A percentile compares a stretch with the other conserved stretches of the same genome.
Evolutionary conservation across 2,797 vertebrate species (phyloP).

Genomic region (Hafferia zeledoni): DNA sequence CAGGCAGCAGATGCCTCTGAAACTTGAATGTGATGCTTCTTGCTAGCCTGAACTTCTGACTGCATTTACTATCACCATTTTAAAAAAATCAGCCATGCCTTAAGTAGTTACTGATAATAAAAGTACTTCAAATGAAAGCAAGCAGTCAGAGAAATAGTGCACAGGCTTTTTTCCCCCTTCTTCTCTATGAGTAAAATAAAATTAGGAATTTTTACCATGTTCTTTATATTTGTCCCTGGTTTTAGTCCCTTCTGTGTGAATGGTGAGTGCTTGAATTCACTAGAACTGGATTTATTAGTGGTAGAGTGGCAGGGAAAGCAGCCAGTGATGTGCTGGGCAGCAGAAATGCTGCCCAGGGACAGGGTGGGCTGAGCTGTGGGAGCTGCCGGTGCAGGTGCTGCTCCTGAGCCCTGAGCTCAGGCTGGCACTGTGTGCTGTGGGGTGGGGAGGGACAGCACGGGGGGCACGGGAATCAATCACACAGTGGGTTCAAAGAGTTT

Average conservation of each 20-base stretch:
- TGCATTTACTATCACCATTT: not conserved
- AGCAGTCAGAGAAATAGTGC: not conserved
- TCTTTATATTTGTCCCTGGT: not conserved
- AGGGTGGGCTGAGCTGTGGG: not conserved
- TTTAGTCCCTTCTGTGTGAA: not conserved
- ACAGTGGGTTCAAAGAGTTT: accelerated
- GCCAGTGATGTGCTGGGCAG: accelerated
- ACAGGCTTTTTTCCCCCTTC: not conserved
- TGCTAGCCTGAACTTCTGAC: not conserved
- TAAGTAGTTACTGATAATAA: not conserved
- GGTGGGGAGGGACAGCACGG: not conserved
- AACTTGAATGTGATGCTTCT: not conserved
- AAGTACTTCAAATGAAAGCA: not conserved
- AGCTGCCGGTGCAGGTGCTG: not conserved
- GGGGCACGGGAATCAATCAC: too few relatives aligned
- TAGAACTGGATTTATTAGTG: accelerated
- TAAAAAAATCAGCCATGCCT: not conserved
- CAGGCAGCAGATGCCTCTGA: not conserved
- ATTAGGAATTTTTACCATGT: not conserved
- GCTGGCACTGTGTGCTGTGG: accelerated
- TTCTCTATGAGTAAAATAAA: not conserved
- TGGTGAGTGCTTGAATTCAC: not conserved
- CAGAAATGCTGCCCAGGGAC: accelerated
- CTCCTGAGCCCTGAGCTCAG: accelerated
- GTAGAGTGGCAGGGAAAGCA: not conserved